Conservation (phyloP, 2,113 vertebrate species). For the Todiramphus saurophagus region DNA sequence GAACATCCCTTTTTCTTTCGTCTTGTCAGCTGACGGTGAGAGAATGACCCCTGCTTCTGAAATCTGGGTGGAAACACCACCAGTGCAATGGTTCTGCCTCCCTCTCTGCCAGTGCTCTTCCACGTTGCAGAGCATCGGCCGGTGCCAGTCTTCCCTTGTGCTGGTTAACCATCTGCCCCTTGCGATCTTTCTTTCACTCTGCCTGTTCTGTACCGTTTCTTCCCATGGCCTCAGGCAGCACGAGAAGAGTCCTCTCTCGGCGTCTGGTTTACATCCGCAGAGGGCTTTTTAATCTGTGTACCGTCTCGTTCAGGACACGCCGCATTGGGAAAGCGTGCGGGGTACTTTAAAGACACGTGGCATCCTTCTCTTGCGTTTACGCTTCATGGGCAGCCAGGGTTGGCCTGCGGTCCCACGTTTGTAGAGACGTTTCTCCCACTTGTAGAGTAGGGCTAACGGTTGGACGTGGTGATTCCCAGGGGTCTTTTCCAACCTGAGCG, state of each 20-base stretch:
- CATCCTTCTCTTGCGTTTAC: not conserved
- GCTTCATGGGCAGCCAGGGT: not conserved
- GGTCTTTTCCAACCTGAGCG: too few relatives aligned
- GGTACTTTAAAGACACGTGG: not conserved
- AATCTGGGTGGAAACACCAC: not conserved
- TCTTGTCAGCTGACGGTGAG: not conserved
- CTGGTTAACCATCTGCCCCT: not conserved
- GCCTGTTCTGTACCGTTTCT: not conserved
- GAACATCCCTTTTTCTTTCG: not conserved
- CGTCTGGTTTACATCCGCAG: not conserved
- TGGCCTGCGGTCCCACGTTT: not conserved
- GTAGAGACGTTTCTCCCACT: too few relatives aligned
- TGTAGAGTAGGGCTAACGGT: too few relatives aligned
- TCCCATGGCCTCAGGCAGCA: not conserved
- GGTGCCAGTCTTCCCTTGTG: not conserved
- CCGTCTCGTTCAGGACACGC: not conserved
- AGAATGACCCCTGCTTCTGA: not conserved
- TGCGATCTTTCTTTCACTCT: not conserved
- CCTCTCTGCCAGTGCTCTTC: not conserved
- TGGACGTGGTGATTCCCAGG: too few relatives aligned
- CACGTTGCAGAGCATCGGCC: fast-evolving
- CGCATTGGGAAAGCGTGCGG: not conserved
- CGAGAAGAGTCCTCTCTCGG: not conserved
- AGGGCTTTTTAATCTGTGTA: not conserved
- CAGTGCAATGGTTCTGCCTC: not conserved